These are phyloP conservation scores for Cactoblastis cactorum DNA, from an alignment of 2,888 invertebrate species.

Conservation along the genomic window DNA sequence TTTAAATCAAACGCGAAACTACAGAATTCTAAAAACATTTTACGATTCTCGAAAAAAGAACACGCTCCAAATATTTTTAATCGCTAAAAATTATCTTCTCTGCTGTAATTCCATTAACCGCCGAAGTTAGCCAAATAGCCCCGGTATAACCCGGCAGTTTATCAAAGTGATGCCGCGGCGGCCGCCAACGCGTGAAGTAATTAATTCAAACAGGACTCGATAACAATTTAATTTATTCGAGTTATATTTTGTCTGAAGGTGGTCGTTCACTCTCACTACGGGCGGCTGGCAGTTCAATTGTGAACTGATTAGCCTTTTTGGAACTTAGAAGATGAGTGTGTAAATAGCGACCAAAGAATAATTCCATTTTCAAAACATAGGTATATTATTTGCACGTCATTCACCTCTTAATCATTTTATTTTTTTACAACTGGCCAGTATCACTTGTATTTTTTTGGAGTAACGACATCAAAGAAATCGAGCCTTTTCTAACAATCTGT, in stretches of 20 bases:
- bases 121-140: slow-evolving; percentile 29
- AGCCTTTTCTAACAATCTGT: too few species aligned
- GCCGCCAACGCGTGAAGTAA: slow-evolving; percentile 1
- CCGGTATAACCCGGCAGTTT: slow-evolving; percentile 38
- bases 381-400: too few species aligned
- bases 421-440: too few species aligned
- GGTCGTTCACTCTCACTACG: slow-evolving; percentile 12
- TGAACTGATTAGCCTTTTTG: slow-evolving; percentile 14
- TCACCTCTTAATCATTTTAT: too few species aligned
- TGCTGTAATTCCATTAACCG: slow-evolving; percentile 17
- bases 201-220: slow-evolving; percentile 53
- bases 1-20: too few species aligned
- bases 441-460: too few species aligned
- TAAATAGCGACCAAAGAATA: not conserved
- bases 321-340: too few species aligned
- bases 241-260: slow-evolving; percentile 38
- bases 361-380: too few species aligned
- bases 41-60: too few species aligned
- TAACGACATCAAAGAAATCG: too few species aligned
- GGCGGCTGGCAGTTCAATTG: slow-evolving; percentile 18
- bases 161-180: slow-evolving; percentile 5
- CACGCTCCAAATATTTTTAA: not conserved
- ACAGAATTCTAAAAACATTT: too few species aligned
- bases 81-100: not conserved
- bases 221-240: slow-evolving; percentile 55